Percentiles rank a stretch among this genome's conserved stretches.
phyloP scores from a whole-genome alignment of 2,888 invertebrate genomes.

The Metacarcinus magister region DNA sequence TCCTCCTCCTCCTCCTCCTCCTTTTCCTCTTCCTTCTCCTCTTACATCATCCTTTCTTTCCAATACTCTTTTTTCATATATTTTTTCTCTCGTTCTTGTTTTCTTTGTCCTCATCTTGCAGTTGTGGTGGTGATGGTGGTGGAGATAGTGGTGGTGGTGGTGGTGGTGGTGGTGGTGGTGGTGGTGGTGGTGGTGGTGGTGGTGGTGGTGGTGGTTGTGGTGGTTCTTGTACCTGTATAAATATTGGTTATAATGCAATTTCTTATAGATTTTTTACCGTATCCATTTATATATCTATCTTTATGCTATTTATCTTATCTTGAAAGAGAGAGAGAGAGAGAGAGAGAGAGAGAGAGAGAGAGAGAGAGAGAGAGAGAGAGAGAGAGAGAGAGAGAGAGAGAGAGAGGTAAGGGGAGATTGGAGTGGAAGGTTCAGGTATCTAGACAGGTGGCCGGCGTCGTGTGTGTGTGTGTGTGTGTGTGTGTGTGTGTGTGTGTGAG shows the following conservation, averaged over 20 bases:
- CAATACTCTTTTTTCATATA: not conserved
- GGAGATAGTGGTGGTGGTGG: not conserved
- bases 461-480: constrained; percentile 48
- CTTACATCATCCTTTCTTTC: not conserved
- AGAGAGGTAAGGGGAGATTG: not conserved
- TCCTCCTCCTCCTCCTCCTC: constrained; percentile 12
- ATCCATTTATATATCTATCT: not conserved
- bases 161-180: too few relatives aligned
- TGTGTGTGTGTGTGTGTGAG: constrained; percentile 10
- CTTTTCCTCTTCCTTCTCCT: too few relatives aligned
- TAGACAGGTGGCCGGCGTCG: not conserved
- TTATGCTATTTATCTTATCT: not conserved
- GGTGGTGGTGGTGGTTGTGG: too few relatives aligned
- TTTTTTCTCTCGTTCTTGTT: not conserved
- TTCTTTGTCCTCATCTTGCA: not conserved
- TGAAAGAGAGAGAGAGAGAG: constrained; percentile 12
- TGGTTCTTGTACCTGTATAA: too few relatives aligned
- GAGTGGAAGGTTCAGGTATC: not conserved
- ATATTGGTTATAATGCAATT: not conserved
- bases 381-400: not conserved
- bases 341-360: constrained; percentile 26
- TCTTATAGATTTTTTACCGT: not conserved
- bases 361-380: not conserved
- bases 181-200: too few relatives aligned
- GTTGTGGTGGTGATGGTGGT: not conserved